Conservation (phyloP, 2,113 vertebrate species). For the Poeciliopsis occidentalis region DNA sequence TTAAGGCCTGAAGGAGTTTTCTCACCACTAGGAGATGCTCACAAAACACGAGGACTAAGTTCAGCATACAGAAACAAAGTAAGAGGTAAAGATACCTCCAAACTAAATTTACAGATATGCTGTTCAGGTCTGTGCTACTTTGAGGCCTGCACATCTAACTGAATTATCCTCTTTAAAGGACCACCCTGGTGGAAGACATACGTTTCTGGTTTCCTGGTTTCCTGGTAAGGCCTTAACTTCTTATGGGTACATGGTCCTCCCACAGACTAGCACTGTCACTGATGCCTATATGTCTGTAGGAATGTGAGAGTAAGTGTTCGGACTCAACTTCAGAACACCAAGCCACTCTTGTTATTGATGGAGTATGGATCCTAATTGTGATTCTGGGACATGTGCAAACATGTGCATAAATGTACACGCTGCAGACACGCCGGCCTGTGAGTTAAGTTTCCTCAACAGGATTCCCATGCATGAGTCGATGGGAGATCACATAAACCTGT, state of each 20-base stretch:
- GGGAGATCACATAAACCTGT: slow-evolving; percentile 78
- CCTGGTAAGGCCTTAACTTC: slow-evolving; percentile 86
- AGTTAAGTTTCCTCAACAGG: slow-evolving; percentile 58
- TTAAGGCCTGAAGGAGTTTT: neutral
- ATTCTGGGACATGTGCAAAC: slow-evolving; percentile 50
- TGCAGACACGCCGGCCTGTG: slow-evolving; percentile 54
- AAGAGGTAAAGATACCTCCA: neutral
- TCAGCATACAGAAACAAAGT: neutral
- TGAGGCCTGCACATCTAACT: slow-evolving; percentile 71
- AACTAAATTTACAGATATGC: slow-evolving; percentile 69
- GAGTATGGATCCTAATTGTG: slow-evolving; percentile 46
- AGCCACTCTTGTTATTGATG: slow-evolving; percentile 71
- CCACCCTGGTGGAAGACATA: slow-evolving; percentile 88
- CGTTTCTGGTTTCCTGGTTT: slow-evolving; percentile 94
- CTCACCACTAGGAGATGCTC: neutral
- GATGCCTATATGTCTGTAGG: slow-evolving; percentile 77
- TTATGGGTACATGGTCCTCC: slow-evolving; percentile 87
- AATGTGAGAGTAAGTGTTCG: slow-evolving; percentile 32
- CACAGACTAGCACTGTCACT: slow-evolving; percentile 81
- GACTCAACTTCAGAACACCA: slow-evolving; percentile 20
- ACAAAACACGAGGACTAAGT: neutral
- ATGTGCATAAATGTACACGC: slow-evolving; percentile 6
- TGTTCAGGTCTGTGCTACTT: slow-evolving; percentile 71
- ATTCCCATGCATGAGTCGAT: slow-evolving; percentile 43
- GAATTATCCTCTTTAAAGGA: slow-evolving; percentile 82